A percentile compares a stretch with the other conserved stretches of the same genome.
phyloP scores from a whole-genome alignment of 2,797 vertebrate species.

The Danio tinwini region DNA sequence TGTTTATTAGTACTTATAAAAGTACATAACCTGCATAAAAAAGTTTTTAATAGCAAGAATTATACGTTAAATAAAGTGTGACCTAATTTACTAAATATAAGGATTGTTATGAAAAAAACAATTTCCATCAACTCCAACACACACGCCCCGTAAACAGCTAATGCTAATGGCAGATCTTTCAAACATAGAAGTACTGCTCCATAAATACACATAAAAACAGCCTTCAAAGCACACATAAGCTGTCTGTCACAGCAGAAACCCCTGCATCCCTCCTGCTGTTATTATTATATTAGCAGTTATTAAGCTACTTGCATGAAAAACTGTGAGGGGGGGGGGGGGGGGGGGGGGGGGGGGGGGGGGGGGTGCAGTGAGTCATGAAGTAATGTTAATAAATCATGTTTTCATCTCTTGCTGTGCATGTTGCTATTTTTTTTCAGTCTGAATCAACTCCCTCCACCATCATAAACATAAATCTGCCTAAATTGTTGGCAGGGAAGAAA shows the following conservation, averaged over 20 bases:
- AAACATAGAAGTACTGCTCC: no score
- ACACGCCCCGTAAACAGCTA: no score
- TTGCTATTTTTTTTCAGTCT: not conserved
- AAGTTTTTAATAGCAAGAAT: no score
- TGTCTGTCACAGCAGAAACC: constrained; percentile 26
- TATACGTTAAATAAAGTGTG: no score
- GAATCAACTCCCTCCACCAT: not conserved
- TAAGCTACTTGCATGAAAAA: constrained; percentile 66
- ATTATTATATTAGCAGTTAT: constrained; percentile 77
- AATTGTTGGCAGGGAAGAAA: constrained; percentile 25
- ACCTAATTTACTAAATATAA: no score
- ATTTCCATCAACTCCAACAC: no score
- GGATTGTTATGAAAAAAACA: no score
- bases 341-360: not conserved
- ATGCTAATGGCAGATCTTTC: no score
- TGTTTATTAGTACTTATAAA: no score
- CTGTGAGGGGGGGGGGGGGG: not conserved
- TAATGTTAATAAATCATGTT: constrained; percentile 48
- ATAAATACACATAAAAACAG: no score
- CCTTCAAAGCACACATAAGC: constrained; percentile 28
- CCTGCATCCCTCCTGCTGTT: constrained; percentile 62
- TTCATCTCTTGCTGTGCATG: constrained; percentile 11
- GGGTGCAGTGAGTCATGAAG: not conserved
- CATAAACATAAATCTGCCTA: constrained; percentile 21
- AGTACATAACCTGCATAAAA: no score